Conservation (phyloP, 1,140 invertebrate genomes). For the Asbolus verrucosus region DNA sequence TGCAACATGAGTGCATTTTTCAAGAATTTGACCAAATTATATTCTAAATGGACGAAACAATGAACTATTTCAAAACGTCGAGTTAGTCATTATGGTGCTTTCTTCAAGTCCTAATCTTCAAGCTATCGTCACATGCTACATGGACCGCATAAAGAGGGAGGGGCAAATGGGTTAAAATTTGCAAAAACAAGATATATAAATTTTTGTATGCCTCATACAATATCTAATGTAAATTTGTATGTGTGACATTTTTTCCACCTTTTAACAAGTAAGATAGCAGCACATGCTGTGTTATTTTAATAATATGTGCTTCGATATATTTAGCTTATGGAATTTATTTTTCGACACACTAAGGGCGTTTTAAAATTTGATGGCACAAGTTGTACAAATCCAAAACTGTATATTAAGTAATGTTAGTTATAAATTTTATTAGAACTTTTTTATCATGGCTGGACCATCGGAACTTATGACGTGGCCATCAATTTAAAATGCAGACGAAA, state of each 20-base stretch:
- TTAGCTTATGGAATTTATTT: constrained; percentile 20
- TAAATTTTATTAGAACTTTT: constrained; percentile 20
- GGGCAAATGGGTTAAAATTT: constrained; percentile 60
- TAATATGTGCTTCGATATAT: constrained; percentile 35
- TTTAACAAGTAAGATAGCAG: constrained; percentile 51
- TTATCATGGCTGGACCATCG: constrained; percentile 53
- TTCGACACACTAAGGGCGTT: constrained; percentile 41
- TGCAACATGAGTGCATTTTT: constrained; percentile 43
- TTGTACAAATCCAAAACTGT: constrained; percentile 26
- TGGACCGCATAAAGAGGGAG: constrained; percentile 62
- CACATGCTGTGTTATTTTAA: constrained; percentile 51
- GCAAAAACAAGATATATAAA: constrained; percentile 53
- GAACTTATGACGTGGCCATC: constrained; percentile 31
- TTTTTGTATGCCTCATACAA: constrained; percentile 64
- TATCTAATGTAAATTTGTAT: constrained; percentile 62
- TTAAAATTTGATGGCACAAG: constrained; percentile 43
- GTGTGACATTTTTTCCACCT: constrained; percentile 63
- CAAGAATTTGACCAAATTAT: constrained; percentile 46
- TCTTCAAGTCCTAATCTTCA: constrained; percentile 64
- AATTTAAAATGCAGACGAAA: constrained; percentile 48
- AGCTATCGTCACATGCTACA: too few species aligned
- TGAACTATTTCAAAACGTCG: constrained; percentile 55
- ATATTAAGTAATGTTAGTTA: constrained; percentile 29
- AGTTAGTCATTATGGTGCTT: constrained; percentile 63
- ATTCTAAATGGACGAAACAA: constrained; percentile 53